Evolutionary conservation across 2,797 vertebrate species (phyloP), one percentile per base, ranked within the genome.

Genomic region (Limosa lapponica): DNA sequence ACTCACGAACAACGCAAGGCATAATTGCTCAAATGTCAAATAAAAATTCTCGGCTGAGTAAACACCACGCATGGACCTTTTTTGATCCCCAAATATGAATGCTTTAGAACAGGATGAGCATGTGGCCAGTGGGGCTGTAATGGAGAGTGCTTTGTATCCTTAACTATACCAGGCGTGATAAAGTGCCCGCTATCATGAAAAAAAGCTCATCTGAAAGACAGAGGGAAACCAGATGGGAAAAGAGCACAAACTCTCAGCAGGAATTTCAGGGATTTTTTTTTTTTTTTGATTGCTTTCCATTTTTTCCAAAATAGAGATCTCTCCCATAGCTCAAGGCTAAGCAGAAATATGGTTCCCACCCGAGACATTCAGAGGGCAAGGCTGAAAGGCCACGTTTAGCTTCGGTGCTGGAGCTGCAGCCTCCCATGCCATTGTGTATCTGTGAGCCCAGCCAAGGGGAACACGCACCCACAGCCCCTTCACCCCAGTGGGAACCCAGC

Each of bases 11-110:
- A 69, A 20, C 94, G 43, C 86, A 82, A 87, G 74, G 57, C 70
- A 61, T 91, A 93, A 97, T 93, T 95, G 95, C 83, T 93, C 93
- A 90, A 83, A 95, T 0, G 92, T 95, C 96, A 96, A 90, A 97
- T 96, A 96, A 97, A 96, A 97, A 87, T 61, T 87, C 94, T 90
- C 13, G 1, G 7, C 81, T 34, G 88, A 90, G 88, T 92, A 94
- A 95, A 96, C 96, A 96, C 93, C 78, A 90, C 0, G 1, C 69
- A 0, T 89, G 78, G 95, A 95, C 52, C 89, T 78, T 92, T 96
- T 97, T 96, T 96, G 94, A 97, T 95, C 94, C 95, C 86, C 83
- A 55, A 94, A 95, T 93, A 95, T 96, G 96, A 96, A 85, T 12
- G 37, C 32, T 92, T 95, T 34, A 73, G 90, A 95, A 85, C 86